These are phyloP conservation scores for Parelbella ahira DNA, from an alignment of 2,888 invertebrate genomes.

Conservation along the genomic window DNA sequence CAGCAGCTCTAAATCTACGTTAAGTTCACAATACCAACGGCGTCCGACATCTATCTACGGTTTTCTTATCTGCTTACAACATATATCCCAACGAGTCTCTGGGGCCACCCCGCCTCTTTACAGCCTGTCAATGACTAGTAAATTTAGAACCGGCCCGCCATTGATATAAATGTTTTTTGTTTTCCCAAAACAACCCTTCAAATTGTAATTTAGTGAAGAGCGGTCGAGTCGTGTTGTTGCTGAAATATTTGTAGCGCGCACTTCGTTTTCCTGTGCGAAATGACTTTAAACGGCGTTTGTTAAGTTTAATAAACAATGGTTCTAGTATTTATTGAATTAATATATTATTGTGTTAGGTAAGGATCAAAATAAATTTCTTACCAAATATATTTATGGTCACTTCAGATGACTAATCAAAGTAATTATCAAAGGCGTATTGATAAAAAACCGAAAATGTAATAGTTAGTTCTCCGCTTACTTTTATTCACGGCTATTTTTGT, in stretches of 20 bases:
- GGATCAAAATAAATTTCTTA: too few species aligned
- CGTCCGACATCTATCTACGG: conserved; percentile 14
- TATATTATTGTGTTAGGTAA: too few species aligned
- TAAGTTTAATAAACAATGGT: too few species aligned
- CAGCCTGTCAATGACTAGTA: conserved; percentile 79
- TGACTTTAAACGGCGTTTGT: too few species aligned
- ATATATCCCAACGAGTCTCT: conserved; percentile 61
- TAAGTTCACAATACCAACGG: conserved; percentile 2
- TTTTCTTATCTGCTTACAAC: conserved; percentile 70
- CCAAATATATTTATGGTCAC: too few species aligned
- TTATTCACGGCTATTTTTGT: too few species aligned
- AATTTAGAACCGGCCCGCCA: conserved; percentile 76
- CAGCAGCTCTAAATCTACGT: conserved; percentile 16
- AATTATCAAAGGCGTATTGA: too few species aligned
- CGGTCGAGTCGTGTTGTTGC: conserved; percentile 51
- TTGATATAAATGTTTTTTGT: conserved; percentile 81
- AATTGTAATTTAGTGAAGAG: conserved; percentile 72
- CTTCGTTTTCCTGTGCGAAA: background rate
- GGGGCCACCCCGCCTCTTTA: conserved; percentile 67
- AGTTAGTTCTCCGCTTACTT: too few species aligned
- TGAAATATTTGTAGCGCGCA: conserved; percentile 22
- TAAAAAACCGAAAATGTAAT: too few species aligned
- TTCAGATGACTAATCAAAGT: too few species aligned
- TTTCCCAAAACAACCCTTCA: conserved; percentile 74
- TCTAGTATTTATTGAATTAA: too few species aligned